Evolutionary conservation across 2,797 vertebrate genomes (phyloP).

Genomic region (Garrulus glandarius): DNA sequence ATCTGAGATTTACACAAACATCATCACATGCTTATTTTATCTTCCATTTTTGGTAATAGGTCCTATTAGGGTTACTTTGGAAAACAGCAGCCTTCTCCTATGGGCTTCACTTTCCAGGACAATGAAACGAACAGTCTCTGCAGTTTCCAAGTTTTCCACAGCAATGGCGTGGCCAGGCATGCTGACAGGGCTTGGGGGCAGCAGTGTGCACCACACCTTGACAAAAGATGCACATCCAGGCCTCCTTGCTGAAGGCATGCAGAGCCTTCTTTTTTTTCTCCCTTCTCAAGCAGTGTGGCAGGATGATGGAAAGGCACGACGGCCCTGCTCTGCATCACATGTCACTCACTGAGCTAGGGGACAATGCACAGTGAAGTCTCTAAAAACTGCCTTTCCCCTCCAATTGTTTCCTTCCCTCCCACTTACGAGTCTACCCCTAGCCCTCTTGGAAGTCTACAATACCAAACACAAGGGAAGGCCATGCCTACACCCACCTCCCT

Average conservation of each 20-base stretch:
- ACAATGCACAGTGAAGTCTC: neutral
- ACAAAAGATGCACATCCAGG: neutral
- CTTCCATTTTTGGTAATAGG: neutral
- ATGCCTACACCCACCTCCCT: neutral
- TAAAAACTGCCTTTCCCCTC: neutral
- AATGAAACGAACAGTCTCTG: neutral
- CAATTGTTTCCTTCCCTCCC: neutral
- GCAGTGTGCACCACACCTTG: neutral
- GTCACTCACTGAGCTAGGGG: neutral
- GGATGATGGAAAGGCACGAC: neutral
- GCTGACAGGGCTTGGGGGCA: neutral
- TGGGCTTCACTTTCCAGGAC: neutral
- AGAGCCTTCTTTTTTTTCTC: neutral
- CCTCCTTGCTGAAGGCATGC: neutral
- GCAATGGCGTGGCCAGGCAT: neutral
- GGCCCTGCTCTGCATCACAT: neutral
- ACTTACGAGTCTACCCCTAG: fast-evolving
- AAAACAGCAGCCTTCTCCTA: neutral
- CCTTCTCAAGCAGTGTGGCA: neutral
- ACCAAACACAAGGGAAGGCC: neutral
- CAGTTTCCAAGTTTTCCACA: neutral
- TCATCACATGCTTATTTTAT: neutral
- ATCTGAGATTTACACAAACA: neutral
- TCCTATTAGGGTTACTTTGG: neutral
- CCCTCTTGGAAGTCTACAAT: neutral